These are phyloP conservation scores for Metellina segmentata DNA, from an alignment of 2,888 invertebrate genomes.

Conservation along the genomic window DNA sequence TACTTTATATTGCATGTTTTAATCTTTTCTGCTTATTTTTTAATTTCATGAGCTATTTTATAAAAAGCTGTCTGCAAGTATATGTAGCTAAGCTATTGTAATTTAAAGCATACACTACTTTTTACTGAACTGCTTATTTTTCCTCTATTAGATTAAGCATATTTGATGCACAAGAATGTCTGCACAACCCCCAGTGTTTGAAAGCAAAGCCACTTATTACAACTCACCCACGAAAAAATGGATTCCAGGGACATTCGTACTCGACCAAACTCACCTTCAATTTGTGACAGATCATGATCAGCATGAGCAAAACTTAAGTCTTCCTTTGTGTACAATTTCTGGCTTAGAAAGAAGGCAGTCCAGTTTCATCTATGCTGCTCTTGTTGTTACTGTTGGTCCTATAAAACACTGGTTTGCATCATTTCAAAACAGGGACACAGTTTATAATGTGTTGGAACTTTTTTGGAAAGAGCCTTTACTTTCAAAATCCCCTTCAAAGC, in stretches of 20 bases:
- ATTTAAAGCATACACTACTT: too few relatives aligned
- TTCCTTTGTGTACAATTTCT: constrained; percentile 47
- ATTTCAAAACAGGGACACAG: constrained; percentile 55
- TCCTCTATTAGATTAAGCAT: not conserved
- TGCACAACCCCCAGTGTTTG: constrained; percentile 23
- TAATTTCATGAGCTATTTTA: too few relatives aligned
- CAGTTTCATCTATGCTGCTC: constrained; percentile 62
- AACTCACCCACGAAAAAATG: constrained; percentile 51
- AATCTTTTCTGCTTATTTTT: too few relatives aligned
- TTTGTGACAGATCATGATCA: constrained; percentile 27
- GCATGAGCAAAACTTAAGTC: not conserved
- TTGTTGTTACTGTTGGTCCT: constrained; percentile 51
- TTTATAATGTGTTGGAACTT: constrained; percentile 64
- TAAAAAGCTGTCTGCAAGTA: too few relatives aligned
- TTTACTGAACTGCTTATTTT: too few relatives aligned
- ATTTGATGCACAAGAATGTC: constrained; percentile 7
- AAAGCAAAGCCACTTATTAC: constrained; percentile 49
- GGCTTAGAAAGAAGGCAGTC: constrained; percentile 62
- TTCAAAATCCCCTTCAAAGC: constrained; percentile 7
- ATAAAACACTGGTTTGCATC: constrained; percentile 73
- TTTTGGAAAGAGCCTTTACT: constrained; percentile 65
- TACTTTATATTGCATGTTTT: too few relatives aligned
- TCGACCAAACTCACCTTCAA: constrained; percentile 20
- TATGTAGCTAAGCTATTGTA: too few relatives aligned
- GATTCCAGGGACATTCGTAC: constrained; percentile 51